A percentile compares a stretch with the other conserved stretches of the same genome.
phyloP scores from a whole-genome alignment of 2,113 vertebrate species.

The Antechinus flavipes region DNA sequence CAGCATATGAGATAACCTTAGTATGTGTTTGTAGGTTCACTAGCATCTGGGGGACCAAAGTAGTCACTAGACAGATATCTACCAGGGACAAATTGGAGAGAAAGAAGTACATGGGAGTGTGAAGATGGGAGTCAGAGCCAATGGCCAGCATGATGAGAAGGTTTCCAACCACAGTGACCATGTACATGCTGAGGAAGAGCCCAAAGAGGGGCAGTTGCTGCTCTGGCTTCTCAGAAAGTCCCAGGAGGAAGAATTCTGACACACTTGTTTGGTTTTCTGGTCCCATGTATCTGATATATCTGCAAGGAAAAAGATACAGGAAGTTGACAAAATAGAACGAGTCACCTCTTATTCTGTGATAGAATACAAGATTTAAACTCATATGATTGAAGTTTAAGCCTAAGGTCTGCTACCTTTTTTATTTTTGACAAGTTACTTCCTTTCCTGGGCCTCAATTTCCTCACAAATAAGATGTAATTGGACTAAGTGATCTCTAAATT shows the following conservation, averaged over 20 bases:
- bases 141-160: conserved; percentile 17
- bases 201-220: conserved; percentile 9
- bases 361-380: neutral
- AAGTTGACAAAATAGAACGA: neutral
- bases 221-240: conserved; percentile 23
- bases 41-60: conserved; percentile 48
- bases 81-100: conserved; percentile 25
- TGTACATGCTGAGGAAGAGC: neutral
- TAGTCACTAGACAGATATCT: conserved; percentile 24
- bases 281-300: neutral
- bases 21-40: conserved; percentile 30
- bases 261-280: neutral
- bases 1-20: conserved; percentile 19
- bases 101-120: conserved; percentile 57
- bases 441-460: neutral
- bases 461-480: neutral
- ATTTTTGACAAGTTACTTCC: neutral
- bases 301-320: neutral
- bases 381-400: neutral
- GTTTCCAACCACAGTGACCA: neutral
- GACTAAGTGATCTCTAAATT: neutral
- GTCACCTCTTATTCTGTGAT: neutral
- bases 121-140: neutral
- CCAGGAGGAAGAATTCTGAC: conserved; percentile 56
- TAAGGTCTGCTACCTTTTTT: neutral